Evolutionary conservation across 2,888 invertebrate genomes (phyloP).

Genomic region (Onchidella celtica): DNA sequence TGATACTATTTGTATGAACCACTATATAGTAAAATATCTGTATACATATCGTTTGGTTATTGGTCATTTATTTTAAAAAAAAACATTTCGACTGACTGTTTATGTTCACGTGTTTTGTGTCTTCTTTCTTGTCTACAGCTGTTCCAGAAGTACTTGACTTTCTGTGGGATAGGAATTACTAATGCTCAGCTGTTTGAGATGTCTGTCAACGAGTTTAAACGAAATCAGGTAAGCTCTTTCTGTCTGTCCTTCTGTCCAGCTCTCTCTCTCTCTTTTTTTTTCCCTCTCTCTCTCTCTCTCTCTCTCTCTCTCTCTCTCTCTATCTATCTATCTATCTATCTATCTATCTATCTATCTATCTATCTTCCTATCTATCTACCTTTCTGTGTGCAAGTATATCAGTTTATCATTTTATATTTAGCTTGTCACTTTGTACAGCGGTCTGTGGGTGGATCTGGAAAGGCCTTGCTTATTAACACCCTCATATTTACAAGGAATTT

Average conservation of each 20-base stretch:
- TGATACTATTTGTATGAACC: too few species aligned
- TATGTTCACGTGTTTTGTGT: background rate
- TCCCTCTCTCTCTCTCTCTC: background rate
- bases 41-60: too few species aligned
- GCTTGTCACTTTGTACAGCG: too few species aligned
- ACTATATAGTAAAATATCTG: too few species aligned
- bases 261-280: conserved; percentile 4
- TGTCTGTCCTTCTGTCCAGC: background rate
- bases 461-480: too few species aligned
- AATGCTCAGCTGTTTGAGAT: conserved; percentile 98
- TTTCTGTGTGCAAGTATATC: too few species aligned
- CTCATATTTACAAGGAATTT: too few species aligned
- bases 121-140: conserved; percentile 83
- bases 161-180: conserved; percentile 97
- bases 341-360: conserved; percentile 13
- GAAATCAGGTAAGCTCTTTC: conserved; percentile 87
- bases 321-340: too few species aligned
- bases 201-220: conserved; percentile 94
- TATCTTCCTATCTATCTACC: too few species aligned
- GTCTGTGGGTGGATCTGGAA: too few species aligned
- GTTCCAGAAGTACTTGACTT: conserved; percentile 95
- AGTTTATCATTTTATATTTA: too few species aligned
- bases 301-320: background rate
- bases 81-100: background rate
- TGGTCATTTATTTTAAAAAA: too few species aligned